phyloP scores from a whole-genome alignment of 2,888 invertebrate species.

The Scaptodrosophila latifasciaeformis region DNA sequence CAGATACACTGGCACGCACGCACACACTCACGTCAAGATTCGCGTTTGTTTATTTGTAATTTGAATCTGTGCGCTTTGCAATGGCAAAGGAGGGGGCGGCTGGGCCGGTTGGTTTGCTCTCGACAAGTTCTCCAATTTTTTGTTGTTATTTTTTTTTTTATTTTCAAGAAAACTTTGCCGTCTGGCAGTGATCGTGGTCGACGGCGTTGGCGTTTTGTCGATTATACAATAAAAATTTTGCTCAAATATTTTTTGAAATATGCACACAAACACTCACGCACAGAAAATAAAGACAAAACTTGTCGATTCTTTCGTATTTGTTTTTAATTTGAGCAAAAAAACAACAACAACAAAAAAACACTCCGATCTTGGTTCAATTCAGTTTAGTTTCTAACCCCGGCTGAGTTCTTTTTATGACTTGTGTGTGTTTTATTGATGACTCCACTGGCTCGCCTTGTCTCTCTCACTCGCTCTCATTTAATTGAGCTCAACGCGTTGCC shows the following conservation, averaged over 20 bases:
- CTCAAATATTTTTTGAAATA: conserved; percentile 33
- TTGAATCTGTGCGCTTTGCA: no score
- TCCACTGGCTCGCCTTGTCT: no score
- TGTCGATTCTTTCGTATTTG: not conserved
- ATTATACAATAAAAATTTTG: conserved; percentile 56
- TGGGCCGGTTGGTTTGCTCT: no score
- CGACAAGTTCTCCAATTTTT: conserved; percentile 37
- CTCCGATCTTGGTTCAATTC: no score
- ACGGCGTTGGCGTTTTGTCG: conserved; percentile 37
- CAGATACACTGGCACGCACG: conserved; percentile 10
- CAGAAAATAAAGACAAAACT: conserved; percentile 2
- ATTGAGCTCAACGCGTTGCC: conserved; percentile 16
- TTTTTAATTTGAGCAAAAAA: no score
- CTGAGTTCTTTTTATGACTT: conserved; percentile 32
- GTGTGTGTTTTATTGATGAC: no score
- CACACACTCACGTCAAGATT: not conserved
- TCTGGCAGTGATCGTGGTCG: conserved; percentile 1
- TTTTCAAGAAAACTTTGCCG: no score
- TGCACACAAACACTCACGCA: conserved; percentile 9
- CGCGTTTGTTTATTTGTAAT: not conserved
- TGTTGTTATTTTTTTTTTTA: no score
- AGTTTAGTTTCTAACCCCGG: no score
- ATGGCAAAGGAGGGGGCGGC: no score
- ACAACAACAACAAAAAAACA: no score
- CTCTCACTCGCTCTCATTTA: conserved; percentile 24